These are phyloP conservation scores for Brotogeris chrysoptera DNA, from an alignment of 2,797 vertebrate species.

Conservation along the genomic window DNA sequence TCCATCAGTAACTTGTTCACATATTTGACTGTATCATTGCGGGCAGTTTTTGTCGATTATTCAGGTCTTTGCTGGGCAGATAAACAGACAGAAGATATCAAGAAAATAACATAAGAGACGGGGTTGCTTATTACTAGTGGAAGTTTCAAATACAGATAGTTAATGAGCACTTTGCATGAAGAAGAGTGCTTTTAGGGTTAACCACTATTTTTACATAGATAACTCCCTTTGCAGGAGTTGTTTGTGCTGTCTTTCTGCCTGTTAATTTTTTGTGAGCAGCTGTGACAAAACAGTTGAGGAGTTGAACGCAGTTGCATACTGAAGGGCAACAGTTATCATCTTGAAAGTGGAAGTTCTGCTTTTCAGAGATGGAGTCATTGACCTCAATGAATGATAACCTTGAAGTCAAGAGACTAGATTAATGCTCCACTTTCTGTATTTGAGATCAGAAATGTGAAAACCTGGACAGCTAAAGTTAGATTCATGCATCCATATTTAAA, in stretches of 20 bases:
- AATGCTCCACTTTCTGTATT: conserved; percentile 60
- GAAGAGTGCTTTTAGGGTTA: background rate
- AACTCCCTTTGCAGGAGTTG: background rate
- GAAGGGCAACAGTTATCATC: background rate
- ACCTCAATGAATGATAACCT: conserved; percentile 69
- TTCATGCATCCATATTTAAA: conserved; percentile 64
- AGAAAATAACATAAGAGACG: background rate
- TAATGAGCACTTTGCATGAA: background rate
- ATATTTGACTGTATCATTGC: background rate
- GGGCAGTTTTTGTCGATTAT: background rate
- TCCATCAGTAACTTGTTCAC: background rate
- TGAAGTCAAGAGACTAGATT: conserved; percentile 67
- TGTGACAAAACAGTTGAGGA: background rate
- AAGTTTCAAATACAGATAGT: background rate
- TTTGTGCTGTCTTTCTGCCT: background rate
- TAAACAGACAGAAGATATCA: background rate
- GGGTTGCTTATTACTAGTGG: background rate
- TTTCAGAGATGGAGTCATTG: conserved; percentile 57
- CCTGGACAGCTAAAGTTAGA: conserved; percentile 68
- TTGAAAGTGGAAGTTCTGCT: conserved; percentile 45
- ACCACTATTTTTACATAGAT: background rate
- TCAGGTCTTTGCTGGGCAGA: background rate
- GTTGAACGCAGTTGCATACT: background rate
- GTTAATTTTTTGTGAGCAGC: background rate
- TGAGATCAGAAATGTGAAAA: conserved; percentile 47